Evolutionary conservation across 1,140 invertebrate species (phyloP).

Genomic region (Drosophila pectinifera): DNA sequence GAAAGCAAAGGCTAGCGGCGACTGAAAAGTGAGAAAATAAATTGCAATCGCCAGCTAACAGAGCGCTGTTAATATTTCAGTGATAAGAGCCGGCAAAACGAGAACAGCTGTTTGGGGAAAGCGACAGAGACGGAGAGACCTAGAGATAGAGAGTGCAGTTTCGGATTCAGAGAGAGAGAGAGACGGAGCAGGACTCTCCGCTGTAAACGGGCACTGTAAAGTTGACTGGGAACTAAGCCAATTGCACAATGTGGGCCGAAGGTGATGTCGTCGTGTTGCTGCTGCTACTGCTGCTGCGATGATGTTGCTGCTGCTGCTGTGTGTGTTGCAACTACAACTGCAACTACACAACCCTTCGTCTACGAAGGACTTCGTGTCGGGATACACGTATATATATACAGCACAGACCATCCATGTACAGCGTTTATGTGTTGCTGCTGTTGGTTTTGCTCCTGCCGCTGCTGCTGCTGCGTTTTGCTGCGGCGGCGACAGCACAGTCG

Average conservation of each 20-base stretch:
- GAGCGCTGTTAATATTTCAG: constrained; percentile 33
- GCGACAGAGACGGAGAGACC: neutral
- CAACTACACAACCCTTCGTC: constrained; percentile 78
- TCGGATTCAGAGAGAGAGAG: neutral
- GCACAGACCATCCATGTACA: constrained; percentile 29
- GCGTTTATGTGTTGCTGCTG: constrained; percentile 65
- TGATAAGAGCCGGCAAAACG: constrained; percentile 77
- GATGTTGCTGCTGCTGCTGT: constrained; percentile 21
- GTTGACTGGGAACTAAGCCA: constrained; percentile 72
- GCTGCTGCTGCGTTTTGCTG: constrained; percentile 60
- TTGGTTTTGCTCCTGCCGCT: constrained; percentile 38
- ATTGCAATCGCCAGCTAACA: constrained; percentile 50
- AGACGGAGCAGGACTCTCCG: constrained; percentile 12
- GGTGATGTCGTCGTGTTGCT: constrained; percentile 38
- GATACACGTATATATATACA: constrained; percentile 54
- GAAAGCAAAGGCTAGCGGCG: neutral
- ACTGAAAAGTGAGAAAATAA: constrained; percentile 8
- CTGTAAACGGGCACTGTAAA: constrained; percentile 76
- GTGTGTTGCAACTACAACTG: constrained; percentile 66
- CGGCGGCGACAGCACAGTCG: constrained; percentile 29
- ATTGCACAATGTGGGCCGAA: constrained; percentile 67
- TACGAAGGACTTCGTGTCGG: constrained; percentile 60
- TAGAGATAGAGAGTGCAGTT: constrained; percentile 29
- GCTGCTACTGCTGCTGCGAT: constrained; percentile 5
- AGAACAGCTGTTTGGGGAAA: constrained; percentile 44